Percentiles rank a stretch among this genome's conserved stretches.
Conservation (phyloP, 2,888 invertebrate species). For the Rhorus exstirpatorius region DNA sequence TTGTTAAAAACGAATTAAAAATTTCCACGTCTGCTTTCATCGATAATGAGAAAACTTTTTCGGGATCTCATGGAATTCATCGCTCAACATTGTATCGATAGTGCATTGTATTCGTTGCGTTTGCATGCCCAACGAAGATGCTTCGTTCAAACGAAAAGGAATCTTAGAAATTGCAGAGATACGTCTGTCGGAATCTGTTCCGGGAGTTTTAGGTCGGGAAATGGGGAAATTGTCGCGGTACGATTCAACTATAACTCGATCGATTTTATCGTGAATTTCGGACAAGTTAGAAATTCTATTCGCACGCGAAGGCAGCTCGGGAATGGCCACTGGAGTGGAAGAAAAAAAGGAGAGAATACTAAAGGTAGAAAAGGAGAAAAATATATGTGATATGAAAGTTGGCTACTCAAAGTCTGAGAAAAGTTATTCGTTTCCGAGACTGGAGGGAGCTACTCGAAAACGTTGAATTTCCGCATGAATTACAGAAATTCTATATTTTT, state of each 20-base stretch:
- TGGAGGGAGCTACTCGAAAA: slow-evolving; percentile 56
- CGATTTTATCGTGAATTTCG: slow-evolving; percentile 52
- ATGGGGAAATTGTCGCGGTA: slow-evolving; percentile 50
- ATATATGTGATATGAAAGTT: not conserved
- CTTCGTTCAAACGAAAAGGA: not conserved
- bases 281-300: slow-evolving; percentile 57
- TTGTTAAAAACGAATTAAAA: too few species aligned
- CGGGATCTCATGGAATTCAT: too few species aligned
- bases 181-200: slow-evolving; percentile 13
- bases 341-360: slow-evolving; percentile 51
- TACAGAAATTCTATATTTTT: slow-evolving; percentile 15
- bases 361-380: slow-evolving; percentile 13
- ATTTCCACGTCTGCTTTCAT: too few species aligned
- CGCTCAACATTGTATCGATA: not conserved
- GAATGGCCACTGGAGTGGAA: slow-evolving; percentile 37
- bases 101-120: not conserved
- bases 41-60: too few species aligned
- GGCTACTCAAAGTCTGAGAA: slow-evolving; percentile 55
- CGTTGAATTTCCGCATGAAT: slow-evolving; percentile 43
- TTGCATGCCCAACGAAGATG: slow-evolving; percentile 1
- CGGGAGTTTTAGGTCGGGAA: slow-evolving; percentile 16
- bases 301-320: slow-evolving; percentile 1
- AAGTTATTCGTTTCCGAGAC: slow-evolving; percentile 62
- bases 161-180: slow-evolving; percentile 4
- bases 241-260: slow-evolving; percentile 40